phyloP scores from a whole-genome alignment of 1,140 invertebrate genomes.

The Conopomorpha cramerella region DNA sequence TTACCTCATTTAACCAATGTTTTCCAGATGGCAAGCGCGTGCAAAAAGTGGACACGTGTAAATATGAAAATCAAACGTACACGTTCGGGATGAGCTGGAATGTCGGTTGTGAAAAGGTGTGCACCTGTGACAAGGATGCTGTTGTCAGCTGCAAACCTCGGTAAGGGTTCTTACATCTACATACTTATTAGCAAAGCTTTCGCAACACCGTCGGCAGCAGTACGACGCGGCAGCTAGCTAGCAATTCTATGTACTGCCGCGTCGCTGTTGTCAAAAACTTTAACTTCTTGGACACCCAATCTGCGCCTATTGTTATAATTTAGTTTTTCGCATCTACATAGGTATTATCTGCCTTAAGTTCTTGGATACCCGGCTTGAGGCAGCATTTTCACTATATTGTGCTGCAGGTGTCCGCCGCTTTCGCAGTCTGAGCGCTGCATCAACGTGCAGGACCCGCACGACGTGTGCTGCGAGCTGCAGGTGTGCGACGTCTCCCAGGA shows the following conservation, averaged over 20 bases:
- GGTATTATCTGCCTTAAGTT: too few relatives aligned
- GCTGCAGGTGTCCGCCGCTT: conserved; percentile 60
- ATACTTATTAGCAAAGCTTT: conserved; percentile 30
- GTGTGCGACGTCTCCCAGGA: conserved; percentile 80
- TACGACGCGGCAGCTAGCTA: not conserved
- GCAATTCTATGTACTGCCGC: too few relatives aligned
- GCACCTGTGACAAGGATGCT: conserved; percentile 75
- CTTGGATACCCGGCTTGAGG: too few relatives aligned
- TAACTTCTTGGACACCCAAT: too few relatives aligned
- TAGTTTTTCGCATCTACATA: too few relatives aligned
- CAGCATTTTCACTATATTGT: not conserved
- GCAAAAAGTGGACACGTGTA: too few relatives aligned
- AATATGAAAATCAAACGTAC: too few relatives aligned
- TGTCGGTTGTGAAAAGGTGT: conserved; percentile 78
- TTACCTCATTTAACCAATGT: too few relatives aligned
- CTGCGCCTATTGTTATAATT: too few relatives aligned
- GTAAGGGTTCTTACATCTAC: conserved; percentile 24
- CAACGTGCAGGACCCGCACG: conserved; percentile 73
- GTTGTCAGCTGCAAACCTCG: conserved; percentile 74
- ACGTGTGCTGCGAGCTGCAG: conserved; percentile 82
- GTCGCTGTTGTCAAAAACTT: too few relatives aligned
- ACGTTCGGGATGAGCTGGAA: conserved; percentile 73
- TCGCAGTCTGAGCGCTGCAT: conserved; percentile 70
- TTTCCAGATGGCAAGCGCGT: too few relatives aligned
- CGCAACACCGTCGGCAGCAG: conserved; percentile 8